Base-by-base conservation (phyloP, 1,140 invertebrate genomes). In the Coelopa frigida region DNA sequence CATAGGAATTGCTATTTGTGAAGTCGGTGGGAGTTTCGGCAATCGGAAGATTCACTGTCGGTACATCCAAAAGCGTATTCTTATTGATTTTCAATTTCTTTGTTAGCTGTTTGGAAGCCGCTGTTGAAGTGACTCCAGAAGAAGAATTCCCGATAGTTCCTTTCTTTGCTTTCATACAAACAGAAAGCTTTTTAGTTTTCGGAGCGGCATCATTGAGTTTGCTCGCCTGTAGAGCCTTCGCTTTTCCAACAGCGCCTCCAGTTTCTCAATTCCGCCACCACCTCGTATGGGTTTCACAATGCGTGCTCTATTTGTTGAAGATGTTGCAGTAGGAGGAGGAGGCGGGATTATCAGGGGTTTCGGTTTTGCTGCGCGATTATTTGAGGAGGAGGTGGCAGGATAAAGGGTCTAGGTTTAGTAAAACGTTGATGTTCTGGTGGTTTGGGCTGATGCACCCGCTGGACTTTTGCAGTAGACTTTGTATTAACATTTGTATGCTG, bases 1-100 rank as follows among this genome's bases (percentile, higher is more conserved):
- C 46, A 27, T 59, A 65, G 5, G 52, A 50, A 46, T 59, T 56
- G 0, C 51, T 41, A n/a, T 14, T 35, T n/a, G 40, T n/a, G 1
- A 39, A 29, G 23, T 60, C 57, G 5, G 56, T 27, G 2, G 61
- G 58, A 3, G 61, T 62, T 23, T 49, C 38, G 1, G 55, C 21
- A 23, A 40, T 17, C 38, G 32, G 39, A 24, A 39, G 29, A 27
- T 5, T 17, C n/a, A 21, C 14, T 12, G 14, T 23, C 10, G 11
- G 24, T 20, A 26, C 24, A 31, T 7, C 17, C 33, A 17, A 29
- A 3, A 27, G 29, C 26, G 44, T 21, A 20, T 35, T 38, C 14
- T 27, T 8, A 21, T 46, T 26, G 10, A 36, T 11, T 11, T 21
- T 38, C 12, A 48, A 20, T 37, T 48, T 48, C 11, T 29, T 43